These are phyloP conservation scores for Dascyllus trimaculatus DNA, from an alignment of 2,113 vertebrate genomes.

Conservation along the genomic window DNA sequence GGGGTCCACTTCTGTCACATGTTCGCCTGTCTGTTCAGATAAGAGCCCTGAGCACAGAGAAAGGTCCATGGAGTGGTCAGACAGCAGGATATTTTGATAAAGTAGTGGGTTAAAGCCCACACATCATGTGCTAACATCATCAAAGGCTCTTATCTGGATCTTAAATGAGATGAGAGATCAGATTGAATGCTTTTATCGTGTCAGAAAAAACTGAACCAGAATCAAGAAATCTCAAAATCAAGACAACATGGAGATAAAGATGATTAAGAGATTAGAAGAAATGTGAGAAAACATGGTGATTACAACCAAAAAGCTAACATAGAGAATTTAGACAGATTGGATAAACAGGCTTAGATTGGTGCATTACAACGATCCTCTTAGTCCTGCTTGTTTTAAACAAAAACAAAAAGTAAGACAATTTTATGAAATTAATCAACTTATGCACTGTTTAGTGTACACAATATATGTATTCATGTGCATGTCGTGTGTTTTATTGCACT, in stretches of 20 bases:
- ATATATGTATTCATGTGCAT: too few species aligned
- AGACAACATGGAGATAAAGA: not conserved
- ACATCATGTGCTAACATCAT: constrained; percentile 17
- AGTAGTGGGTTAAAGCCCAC: constrained; percentile 14
- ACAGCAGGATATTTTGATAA: constrained; percentile 27
- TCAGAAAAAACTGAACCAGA: not conserved
- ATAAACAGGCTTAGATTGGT: not conserved
- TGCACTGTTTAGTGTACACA: too few species aligned
- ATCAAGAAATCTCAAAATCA: not conserved
- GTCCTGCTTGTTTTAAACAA: too few species aligned
- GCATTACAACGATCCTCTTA: too few species aligned
- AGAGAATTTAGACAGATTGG: not conserved
- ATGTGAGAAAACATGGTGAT: not conserved
- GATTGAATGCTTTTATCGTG: not conserved
- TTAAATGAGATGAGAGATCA: constrained; percentile 14
- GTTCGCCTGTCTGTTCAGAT: constrained; percentile 58
- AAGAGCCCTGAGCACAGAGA: constrained; percentile 20
- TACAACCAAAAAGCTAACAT: not conserved
- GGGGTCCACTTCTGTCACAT: constrained; percentile 56
- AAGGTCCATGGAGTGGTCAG: constrained; percentile 7
- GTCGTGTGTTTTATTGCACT: too few species aligned
- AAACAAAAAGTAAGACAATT: too few species aligned
- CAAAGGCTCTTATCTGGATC: constrained; percentile 31
- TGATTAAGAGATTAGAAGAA: not conserved
- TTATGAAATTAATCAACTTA: too few species aligned